Evolutionary conservation across 2,113 vertebrate genomes (phyloP), one percentile per base, ranked within the genome.

Genomic region (Salvelinus sp.): DNA sequence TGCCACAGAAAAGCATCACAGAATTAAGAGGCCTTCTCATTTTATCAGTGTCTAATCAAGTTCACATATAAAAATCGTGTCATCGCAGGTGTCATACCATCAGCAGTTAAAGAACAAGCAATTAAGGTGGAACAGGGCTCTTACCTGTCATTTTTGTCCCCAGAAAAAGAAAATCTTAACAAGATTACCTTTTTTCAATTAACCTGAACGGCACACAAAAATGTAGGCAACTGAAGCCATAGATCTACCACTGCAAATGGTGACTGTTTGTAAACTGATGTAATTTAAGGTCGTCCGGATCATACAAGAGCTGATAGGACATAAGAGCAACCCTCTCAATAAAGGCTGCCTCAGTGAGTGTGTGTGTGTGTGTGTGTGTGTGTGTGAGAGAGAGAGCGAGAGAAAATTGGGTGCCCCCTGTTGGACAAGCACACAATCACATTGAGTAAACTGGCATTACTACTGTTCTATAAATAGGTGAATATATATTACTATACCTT

Each of bases 401-500:
- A 44, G 38, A 12, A 2, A 12, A 82, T 69, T 7, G 33, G 70
- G 67, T 81, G 90, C 91, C 90, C 88, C 79, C 91, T 91, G 77
- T 87, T 91, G 91, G 91, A 82, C 4, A 20, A 57, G 74, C 65
- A 76, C 3, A 1, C 16, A 54, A 54, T 54, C 50, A 16, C 16
- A 16, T 54, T 0, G 50, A 54, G 50, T 54, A 54, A 54, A 54
- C 14, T 18, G 50, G 50, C 50, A 54, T 18, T 54, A 16, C 50
- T 54, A 54, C 50, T 18, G 16, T 44, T 44, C 7, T 44, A 54
- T 10, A 44, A 44, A 44, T 9, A 44, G 38, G 9, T 44, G 38
- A 12, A 5, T 18, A 54, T 16, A 54, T 54, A 5, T 16, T 54
- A 54, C 3, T 54, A 3, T 18, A 14, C 14, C 38, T 4, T 54